A percentile compares a stretch with the other conserved stretches of the same genome.
phyloP scores from a whole-genome alignment of 2,113 vertebrate species.

The Gnathonemus echidnorhynchus region DNA sequence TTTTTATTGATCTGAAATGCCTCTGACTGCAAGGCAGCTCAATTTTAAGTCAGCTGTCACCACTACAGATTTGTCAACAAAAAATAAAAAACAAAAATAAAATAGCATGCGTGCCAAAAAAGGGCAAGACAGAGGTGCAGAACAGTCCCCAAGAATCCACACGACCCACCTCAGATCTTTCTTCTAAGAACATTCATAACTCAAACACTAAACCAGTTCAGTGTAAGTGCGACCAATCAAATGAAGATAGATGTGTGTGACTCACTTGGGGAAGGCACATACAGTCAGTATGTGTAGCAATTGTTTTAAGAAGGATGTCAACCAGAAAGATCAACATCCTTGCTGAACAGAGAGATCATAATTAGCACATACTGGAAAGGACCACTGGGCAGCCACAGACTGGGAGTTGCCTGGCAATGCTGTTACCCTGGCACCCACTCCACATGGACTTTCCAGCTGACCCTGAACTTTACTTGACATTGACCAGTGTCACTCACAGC shows the following conservation, averaged over 20 bases:
- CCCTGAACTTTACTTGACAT: background rate
- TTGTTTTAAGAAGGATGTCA: conserved; percentile 35
- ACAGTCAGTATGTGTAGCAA: conserved; percentile 29
- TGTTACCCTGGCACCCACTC: background rate
- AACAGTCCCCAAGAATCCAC: background rate
- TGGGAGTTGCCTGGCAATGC: background rate
- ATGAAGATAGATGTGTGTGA: background rate
- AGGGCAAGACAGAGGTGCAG: background rate
- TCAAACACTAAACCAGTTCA: background rate
- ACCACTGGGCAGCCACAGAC: background rate
- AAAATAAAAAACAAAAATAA: background rate
- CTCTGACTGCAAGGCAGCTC: background rate
- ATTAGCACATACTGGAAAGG: conserved; percentile 26
- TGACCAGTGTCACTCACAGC: background rate
- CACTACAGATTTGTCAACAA: background rate
- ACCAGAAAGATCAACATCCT: conserved; percentile 34
- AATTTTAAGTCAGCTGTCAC: background rate
- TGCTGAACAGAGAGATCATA: conserved; percentile 22
- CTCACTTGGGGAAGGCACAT: background rate
- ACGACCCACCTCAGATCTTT: background rate
- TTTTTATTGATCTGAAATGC: background rate
- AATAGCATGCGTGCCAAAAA: background rate
- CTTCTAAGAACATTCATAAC: background rate
- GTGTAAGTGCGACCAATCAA: background rate
- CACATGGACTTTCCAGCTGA: background rate